Evolutionary conservation across 2,113 vertebrate species (phyloP).

Genomic region (Osmerus mordax): DNA sequence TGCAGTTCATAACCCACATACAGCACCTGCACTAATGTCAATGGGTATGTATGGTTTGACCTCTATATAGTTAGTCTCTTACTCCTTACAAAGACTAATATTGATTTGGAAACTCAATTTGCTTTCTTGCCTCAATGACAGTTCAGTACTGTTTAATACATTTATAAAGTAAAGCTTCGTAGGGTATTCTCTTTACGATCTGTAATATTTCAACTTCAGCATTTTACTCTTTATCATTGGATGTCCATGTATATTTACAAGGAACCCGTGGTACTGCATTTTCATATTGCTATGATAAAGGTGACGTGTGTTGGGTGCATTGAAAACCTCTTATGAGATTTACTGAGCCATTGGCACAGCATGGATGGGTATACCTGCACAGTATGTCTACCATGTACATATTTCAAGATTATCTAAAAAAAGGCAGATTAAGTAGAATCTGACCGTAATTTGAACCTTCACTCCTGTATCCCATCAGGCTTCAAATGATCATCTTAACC

Average conservation of each 20-base stretch:
- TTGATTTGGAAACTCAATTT: not conserved
- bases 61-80: too few species aligned
- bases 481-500: constrained; percentile 39
- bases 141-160: too few species aligned
- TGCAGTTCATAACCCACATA: constrained; percentile 37
- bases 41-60: constrained; percentile 30
- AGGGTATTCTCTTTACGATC: not conserved
- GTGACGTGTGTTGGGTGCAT: too few species aligned
- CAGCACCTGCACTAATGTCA: constrained; percentile 48
- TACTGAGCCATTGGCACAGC: too few species aligned
- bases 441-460: constrained; percentile 29
- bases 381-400: not conserved
- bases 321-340: too few species aligned
- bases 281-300: not conserved
- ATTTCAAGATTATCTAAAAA: constrained; percentile 4
- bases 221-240: not conserved
- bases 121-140: not conserved
- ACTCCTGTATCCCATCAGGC: constrained; percentile 38
- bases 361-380: not conserved
- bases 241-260: not conserved
- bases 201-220: not conserved
- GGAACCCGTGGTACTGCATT: not conserved
- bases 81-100: not conserved
- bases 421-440: constrained; percentile 26
- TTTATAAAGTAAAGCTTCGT: constrained; percentile 4